Evolutionary conservation across 2,888 invertebrate species (phyloP).

Genomic region (Cryptocheilus praepositus): DNA sequence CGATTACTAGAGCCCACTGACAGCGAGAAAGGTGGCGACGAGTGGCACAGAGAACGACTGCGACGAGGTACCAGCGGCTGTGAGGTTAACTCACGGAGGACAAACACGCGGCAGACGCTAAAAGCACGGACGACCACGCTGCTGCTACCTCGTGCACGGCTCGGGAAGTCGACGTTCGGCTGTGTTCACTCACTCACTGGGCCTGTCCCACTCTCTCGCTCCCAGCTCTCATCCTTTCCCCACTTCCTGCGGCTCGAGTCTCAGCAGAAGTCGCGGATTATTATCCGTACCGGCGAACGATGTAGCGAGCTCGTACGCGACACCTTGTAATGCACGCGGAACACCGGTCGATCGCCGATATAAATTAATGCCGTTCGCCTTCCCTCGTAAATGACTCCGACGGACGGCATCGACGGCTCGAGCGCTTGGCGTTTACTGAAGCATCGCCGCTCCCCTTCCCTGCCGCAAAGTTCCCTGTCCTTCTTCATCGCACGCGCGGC

Average conservation of each 20-base stretch:
- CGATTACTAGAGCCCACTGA: too few relatives aligned
- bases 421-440: conserved; percentile 65
- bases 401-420: conserved; percentile 48
- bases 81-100: too few relatives aligned
- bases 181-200: too few relatives aligned
- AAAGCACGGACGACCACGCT: too few relatives aligned
- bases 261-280: background rate
- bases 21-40: too few relatives aligned
- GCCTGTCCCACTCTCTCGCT: too few relatives aligned
- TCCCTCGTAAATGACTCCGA: conserved; percentile 32
- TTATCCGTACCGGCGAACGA: conserved; percentile 6
- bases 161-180: too few relatives aligned
- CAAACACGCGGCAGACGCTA: too few relatives aligned
- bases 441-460: conserved; percentile 51
- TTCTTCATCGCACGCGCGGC: background rate
- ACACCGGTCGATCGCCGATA: conserved; percentile 22
- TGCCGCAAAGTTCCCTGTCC: background rate
- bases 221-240: too few relatives aligned
- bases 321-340: conserved; percentile 5
- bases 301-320: conserved; percentile 7
- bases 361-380: conserved; percentile 29
- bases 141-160: too few relatives aligned
- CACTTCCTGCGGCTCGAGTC: background rate
- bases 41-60: too few relatives aligned
- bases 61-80: too few relatives aligned